These are phyloP conservation scores for Azemiops feae DNA, from an alignment of 2,113 vertebrate species.

Conservation along the genomic window DNA sequence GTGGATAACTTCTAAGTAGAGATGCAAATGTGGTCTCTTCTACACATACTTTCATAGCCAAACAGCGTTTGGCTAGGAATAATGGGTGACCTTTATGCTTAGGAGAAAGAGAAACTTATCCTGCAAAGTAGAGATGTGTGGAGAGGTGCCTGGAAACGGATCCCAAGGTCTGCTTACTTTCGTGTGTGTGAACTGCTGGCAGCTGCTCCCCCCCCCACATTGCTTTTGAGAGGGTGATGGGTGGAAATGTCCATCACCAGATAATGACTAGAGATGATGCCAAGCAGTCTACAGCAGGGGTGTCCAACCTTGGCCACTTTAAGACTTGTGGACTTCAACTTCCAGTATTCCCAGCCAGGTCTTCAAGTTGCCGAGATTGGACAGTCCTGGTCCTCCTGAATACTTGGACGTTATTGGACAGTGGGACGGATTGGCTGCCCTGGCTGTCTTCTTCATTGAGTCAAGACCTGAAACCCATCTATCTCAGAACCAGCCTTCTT, in stretches of 20 bases:
- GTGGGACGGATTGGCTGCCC: not conserved
- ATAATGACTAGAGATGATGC: not conserved
- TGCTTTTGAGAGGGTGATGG: not conserved
- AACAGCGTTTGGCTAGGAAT: not conserved
- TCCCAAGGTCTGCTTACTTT: not conserved
- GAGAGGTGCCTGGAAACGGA: not conserved
- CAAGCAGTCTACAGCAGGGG: not conserved
- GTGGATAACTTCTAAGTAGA: not conserved
- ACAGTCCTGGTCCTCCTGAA: not conserved
- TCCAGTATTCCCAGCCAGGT: not conserved
- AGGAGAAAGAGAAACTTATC: not conserved
- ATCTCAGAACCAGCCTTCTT: not conserved
- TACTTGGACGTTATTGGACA: no score
- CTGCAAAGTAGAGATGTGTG: not conserved
- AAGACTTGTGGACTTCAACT: not conserved
- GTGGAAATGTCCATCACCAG: not conserved
- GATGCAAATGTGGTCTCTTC: not conserved
- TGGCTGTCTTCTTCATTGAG: not conserved
- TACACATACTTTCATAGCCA: not conserved
- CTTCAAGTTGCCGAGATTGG: not conserved
- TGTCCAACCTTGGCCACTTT: not conserved
- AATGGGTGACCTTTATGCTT: not conserved
- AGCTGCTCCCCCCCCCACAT: not conserved
- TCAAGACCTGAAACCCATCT: not conserved
- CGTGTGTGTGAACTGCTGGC: not conserved